A percentile compares a stretch with the other conserved stretches of the same genome.
These are phyloP conservation scores for Gortyna flavago DNA, from an alignment of 2,888 invertebrate genomes.

Conservation along the genomic window DNA sequence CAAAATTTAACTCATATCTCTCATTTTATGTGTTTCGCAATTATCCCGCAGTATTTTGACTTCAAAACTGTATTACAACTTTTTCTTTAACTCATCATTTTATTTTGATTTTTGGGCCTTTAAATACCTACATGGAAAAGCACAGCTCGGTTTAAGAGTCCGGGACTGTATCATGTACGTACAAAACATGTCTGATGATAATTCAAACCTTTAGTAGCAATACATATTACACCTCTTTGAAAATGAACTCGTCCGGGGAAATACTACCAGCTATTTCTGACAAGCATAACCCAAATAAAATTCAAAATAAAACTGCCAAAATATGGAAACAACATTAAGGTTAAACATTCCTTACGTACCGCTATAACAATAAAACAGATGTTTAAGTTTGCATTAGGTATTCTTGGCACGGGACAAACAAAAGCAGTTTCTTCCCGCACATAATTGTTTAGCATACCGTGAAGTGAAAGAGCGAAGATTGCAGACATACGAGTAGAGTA, in stretches of 20 bases:
- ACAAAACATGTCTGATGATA: not conserved
- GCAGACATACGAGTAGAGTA: not conserved
- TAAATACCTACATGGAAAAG: too few species aligned
- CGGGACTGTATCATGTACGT: not conserved
- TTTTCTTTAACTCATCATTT: not conserved
- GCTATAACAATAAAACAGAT: conserved; percentile 43
- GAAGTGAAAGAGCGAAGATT: conserved; percentile 23
- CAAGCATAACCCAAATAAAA: not conserved
- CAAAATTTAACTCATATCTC: too few species aligned
- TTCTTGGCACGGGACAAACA: conserved; percentile 40
- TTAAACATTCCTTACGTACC: conserved; percentile 15
- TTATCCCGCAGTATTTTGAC: not conserved
- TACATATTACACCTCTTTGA: not conserved
- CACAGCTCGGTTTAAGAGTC: too few species aligned
- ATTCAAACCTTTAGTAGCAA: too few species aligned
- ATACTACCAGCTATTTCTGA: not conserved
- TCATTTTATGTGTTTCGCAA: too few species aligned
- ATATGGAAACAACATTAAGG: conserved; percentile 12
- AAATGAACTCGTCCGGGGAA: not conserved
- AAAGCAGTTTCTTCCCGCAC: conserved; percentile 35
- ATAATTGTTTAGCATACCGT: conserved; percentile 45
- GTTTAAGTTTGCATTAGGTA: conserved; percentile 32
- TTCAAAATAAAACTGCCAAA: conserved; percentile 24
- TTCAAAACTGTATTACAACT: not conserved
- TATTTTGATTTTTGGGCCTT: too few species aligned